A percentile compares a stretch with the other conserved stretches of the same genome.
These are phyloP conservation scores for Mythimna albipuncta DNA, from an alignment of 2,888 invertebrate genomes.

Conservation along the genomic window DNA sequence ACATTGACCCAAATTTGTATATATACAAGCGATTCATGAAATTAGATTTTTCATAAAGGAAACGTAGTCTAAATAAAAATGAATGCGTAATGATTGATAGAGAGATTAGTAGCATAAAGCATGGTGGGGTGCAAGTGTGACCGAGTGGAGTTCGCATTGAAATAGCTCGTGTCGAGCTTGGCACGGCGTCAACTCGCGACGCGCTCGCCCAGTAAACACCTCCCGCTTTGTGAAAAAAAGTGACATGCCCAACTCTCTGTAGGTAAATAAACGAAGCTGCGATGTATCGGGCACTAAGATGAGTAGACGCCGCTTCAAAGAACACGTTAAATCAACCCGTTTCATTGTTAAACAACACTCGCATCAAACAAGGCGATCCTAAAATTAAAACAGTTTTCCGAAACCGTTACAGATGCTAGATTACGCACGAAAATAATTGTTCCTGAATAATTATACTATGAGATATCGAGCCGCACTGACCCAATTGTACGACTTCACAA, in stretches of 20 bases:
- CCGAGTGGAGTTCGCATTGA: conserved; percentile 73
- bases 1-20: conserved; percentile 55
- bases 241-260: conserved; percentile 73
- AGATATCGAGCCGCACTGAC: conserved; percentile 44
- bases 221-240: conserved; percentile 79
- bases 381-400: conserved; percentile 55
- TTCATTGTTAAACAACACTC: conserved; percentile 74
- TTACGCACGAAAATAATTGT: conserved; percentile 41
- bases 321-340: conserved; percentile 72
- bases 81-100: conserved; percentile 54
- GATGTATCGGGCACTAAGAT: conserved; percentile 74
- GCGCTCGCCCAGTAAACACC: conserved; percentile 74
- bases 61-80: conserved; percentile 41
- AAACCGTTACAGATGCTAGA: conserved; percentile 37
- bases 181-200: conserved; percentile 81
- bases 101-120: conserved; percentile 43
- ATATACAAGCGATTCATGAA: conserved; percentile 18
- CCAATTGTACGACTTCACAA: conserved; percentile 43
- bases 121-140: conserved; percentile 57
- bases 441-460: conserved; percentile 42
- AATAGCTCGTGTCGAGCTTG: conserved; percentile 85
- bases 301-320: conserved; percentile 78
- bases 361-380: conserved; percentile 57
- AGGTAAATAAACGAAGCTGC: conserved; percentile 78
- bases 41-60: conserved; percentile 37